Evolutionary conservation across 1,140 invertebrate genomes (phyloP).

Genomic region (Chrysopa pallens): DNA sequence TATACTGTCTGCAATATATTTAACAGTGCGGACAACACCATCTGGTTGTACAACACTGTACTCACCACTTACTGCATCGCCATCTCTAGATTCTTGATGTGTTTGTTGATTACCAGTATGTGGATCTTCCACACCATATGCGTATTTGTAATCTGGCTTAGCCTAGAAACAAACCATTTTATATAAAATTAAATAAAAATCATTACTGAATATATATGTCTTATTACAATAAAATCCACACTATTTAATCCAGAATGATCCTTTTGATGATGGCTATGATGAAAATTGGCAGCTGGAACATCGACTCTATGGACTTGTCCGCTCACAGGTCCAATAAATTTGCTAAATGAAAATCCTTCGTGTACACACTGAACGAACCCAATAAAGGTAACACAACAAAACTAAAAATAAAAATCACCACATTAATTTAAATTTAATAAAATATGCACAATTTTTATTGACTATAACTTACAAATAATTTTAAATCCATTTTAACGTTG

Average conservation of each 20-base stretch:
- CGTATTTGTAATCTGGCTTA: slow-evolving; percentile 45
- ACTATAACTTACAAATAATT: no score
- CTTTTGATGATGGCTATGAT: slow-evolving; percentile 27
- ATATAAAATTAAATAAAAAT: not conserved
- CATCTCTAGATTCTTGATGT: slow-evolving; percentile 45
- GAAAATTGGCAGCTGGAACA: slow-evolving; percentile 28
- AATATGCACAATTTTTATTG: not conserved
- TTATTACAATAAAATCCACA: slow-evolving; percentile 36
- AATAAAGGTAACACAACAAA: not conserved
- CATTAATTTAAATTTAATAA: not conserved
- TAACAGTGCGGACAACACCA: slow-evolving; percentile 39
- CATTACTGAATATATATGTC: not conserved
- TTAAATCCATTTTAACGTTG: no score
- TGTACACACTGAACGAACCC: not conserved
- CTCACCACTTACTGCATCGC: slow-evolving; percentile 45
- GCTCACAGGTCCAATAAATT: slow-evolving; percentile 44
- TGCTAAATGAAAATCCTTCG: slow-evolving; percentile 40
- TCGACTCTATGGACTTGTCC: slow-evolving; percentile 31
- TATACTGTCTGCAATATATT: slow-evolving; percentile 29
- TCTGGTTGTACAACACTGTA: slow-evolving; percentile 47
- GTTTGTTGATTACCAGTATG: slow-evolving; percentile 47
- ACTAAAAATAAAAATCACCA: not conserved
- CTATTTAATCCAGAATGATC: slow-evolving; percentile 27
- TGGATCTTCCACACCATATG: slow-evolving; percentile 49
- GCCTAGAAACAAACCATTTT: slow-evolving; percentile 20